These are phyloP conservation scores for Euwallacea fornicatus DNA, from an alignment of 1,140 invertebrate genomes.

Conservation along the genomic window DNA sequence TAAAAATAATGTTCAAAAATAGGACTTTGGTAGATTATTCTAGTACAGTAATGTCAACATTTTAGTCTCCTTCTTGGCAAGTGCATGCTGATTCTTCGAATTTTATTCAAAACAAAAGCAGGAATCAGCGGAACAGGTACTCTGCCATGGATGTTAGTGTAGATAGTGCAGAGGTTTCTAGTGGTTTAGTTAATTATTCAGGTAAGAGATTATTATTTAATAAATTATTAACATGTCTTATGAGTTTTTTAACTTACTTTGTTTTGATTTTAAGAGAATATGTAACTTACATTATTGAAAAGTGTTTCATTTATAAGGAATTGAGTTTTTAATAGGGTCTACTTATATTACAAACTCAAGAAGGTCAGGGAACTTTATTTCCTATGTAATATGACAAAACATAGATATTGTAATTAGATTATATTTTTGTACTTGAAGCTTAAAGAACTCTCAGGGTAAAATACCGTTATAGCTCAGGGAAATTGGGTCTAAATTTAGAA, in stretches of 20 bases:
- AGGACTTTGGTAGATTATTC: constrained; percentile 20
- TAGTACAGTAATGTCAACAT: constrained; percentile 33
- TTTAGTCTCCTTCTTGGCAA: constrained; percentile 36
- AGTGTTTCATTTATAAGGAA: too few relatives aligned
- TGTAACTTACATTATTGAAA: not conserved
- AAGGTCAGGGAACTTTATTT: too few relatives aligned
- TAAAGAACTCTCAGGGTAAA: too few relatives aligned
- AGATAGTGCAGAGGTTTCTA: constrained; percentile 32
- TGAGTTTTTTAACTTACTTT: not conserved
- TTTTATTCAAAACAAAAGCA: constrained; percentile 35
- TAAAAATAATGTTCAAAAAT: constrained; percentile 44
- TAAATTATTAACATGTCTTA: too few relatives aligned
- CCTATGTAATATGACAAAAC: too few relatives aligned
- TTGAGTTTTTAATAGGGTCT: too few relatives aligned
- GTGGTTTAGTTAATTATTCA: constrained; percentile 34
- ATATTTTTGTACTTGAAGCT: too few relatives aligned
- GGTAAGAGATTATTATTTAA: constrained; percentile 18
- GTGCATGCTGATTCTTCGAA: constrained; percentile 35
- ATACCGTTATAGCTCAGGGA: too few relatives aligned
- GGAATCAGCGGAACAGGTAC: constrained; percentile 39
- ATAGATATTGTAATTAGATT: too few relatives aligned
- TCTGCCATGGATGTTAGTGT: constrained; percentile 38
- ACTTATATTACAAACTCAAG: too few relatives aligned
- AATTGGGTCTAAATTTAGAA: too few relatives aligned
- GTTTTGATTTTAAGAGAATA: not conserved